These are phyloP conservation scores for Beris morrisii DNA, from an alignment of 2,888 invertebrate genomes.

Conservation along the genomic window DNA sequence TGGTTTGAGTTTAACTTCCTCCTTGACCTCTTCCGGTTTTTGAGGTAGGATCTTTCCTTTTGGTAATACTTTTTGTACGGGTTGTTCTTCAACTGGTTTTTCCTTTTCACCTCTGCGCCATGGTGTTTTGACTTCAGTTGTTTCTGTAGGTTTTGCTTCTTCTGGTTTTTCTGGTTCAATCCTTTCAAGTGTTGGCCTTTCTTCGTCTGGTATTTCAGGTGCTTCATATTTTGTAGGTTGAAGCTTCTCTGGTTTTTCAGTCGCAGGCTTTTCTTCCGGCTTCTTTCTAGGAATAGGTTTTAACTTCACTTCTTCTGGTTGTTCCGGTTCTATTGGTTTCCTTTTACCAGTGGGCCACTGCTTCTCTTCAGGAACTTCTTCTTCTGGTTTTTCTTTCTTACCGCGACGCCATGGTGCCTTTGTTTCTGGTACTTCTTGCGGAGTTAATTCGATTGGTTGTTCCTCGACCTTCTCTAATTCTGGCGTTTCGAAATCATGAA, in stretches of 20 bases:
- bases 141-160: conserved; percentile 43
- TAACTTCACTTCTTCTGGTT: conserved; percentile 31
- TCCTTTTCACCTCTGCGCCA: conserved; percentile 44
- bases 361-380: conserved; percentile 40
- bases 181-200: conserved; percentile 40
- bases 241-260: conserved; percentile 32
- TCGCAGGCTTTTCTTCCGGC: conserved; percentile 38
- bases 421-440: conserved; percentile 40
- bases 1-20: conserved; percentile 54
- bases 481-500: conserved; percentile 38
- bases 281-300: conserved; percentile 42
- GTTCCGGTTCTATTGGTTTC: conserved; percentile 38
- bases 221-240: conserved; percentile 40
- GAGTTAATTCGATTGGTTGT: conserved; percentile 14
- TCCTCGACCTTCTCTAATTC: conserved; percentile 38
- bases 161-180: conserved; percentile 38
- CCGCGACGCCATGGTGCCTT: conserved; percentile 40
- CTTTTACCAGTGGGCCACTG: conserved; percentile 30
- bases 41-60: conserved; percentile 54
- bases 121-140: conserved; percentile 45
- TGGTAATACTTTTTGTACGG: conserved; percentile 53
- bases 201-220: conserved; percentile 15
- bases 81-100: conserved; percentile 44
- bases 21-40: conserved; percentile 54
- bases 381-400: conserved; percentile 40